Conservation (phyloP, 2,797 vertebrate genomes). For the Semaprochilodus insignis region DNA sequence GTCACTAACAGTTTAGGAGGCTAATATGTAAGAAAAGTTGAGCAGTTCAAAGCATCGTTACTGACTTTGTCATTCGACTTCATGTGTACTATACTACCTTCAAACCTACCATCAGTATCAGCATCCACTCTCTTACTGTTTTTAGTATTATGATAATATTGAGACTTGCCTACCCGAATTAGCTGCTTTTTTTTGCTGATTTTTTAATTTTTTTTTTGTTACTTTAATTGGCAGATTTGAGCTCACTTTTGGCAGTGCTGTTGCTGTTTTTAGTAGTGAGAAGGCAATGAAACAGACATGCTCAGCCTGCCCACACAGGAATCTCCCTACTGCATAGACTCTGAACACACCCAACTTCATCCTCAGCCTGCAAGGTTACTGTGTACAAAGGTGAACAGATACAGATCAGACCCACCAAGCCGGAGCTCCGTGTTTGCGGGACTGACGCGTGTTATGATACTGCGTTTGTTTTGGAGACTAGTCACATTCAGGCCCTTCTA, state of each 20-base stretch:
- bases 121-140: too few species aligned
- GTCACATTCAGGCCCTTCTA: background rate
- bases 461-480: background rate
- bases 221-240: background rate
- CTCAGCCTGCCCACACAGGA: background rate
- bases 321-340: background rate
- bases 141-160: too few species aligned
- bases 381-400: slow-evolving; percentile 45
- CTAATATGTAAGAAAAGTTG: too few species aligned
- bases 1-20: too few species aligned
- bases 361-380: slow-evolving; percentile 25
- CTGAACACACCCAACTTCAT: background rate
- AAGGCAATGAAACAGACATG: slow-evolving; percentile 1
- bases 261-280: slow-evolving; percentile 31
- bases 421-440: background rate
- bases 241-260: background rate
- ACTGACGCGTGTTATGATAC: background rate
- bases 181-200: too few species aligned
- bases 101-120: too few species aligned
- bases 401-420: background rate
- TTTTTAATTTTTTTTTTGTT: background rate
- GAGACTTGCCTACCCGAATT: too few species aligned
- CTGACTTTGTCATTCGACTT: too few species aligned
- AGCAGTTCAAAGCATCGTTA: too few species aligned
- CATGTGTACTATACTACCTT: too few species aligned